Base-by-base conservation (phyloP, 2,113 vertebrate genomes). In the Leuciscus idus region DNA sequence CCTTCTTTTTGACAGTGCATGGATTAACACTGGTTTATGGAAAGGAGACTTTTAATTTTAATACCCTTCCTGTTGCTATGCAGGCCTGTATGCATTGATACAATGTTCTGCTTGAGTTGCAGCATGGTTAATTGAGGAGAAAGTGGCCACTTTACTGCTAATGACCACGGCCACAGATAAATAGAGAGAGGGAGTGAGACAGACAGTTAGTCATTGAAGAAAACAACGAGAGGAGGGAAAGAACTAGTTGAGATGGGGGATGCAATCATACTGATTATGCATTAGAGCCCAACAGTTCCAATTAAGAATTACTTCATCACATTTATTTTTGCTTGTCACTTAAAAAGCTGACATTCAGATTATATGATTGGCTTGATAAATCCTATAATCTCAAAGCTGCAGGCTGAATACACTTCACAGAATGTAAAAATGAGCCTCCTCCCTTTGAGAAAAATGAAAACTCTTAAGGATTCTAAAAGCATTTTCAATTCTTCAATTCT, bases 1-100 rank as follows among this genome's bases (percentile, higher is more conserved):
- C 36, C 57, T 50, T 64, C 70, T 66, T 70, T 86, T 75, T 62
- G 80, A 64, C 85, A 21, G 28, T 55, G 36, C n/a, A 28, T 80
- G 75, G 87, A 75, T 84, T 86, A 86, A 61, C 19, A 11, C 4
- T 43, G 75, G 43, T 79, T 79, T 78, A 83, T 85, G 73, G 70
- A 74, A 78, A 74, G 75, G 61, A 59, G 33, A 84, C 64, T 50
- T 61, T 85, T 85, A 70, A 79, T 85, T 85, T 55, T 79, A 85
- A 76, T 78, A 64, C 74, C 46, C 59, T 85, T 48, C 19, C 80
- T 28, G 73, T 78, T 87, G 61, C 86, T 68, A 76, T 62, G 86
- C 81, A 83, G 30, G 46, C 50, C 72, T 74, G 26, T 26, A 46
- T 79, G 50, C 36, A 62, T 70, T 83, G 61, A 73, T 83, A 70